A percentile compares a stretch with the other conserved stretches of the same genome.
phyloP scores from a whole-genome alignment of 2,888 invertebrate genomes.

The Calliopum simillimum region DNA sequence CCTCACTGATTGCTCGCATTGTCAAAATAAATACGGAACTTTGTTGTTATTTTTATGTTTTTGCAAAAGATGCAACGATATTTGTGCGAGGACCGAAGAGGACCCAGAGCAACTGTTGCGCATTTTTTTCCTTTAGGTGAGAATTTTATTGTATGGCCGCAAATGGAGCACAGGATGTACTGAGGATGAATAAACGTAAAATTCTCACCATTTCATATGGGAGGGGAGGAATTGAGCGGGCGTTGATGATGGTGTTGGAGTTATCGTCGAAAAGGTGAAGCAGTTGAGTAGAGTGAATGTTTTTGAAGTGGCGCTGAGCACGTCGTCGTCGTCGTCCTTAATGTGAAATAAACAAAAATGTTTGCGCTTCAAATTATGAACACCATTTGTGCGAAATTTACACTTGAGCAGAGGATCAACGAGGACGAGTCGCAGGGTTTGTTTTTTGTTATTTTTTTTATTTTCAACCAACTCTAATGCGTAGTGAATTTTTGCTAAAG shows the following conservation, averaged over 20 bases:
- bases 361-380: constrained; percentile 28
- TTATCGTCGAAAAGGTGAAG: background rate
- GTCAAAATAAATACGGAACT: constrained; percentile 13
- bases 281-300: background rate
- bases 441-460: background rate
- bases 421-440: background rate
- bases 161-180: constrained; percentile 1
- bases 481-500: too few species aligned
- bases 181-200: constrained; percentile 23
- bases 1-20: constrained; percentile 4
- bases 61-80: background rate
- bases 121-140: constrained; percentile 43
- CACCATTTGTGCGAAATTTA: constrained; percentile 20
- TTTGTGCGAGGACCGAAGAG: background rate
- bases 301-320: constrained; percentile 11
- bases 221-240: background rate
- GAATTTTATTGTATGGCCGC: constrained; percentile 21
- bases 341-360: constrained; percentile 26
- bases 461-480: background rate
- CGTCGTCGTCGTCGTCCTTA: constrained; percentile 9
- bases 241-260: background rate
- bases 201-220: constrained; percentile 28
- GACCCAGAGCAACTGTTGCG: constrained; percentile 51
- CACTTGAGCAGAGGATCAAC: constrained; percentile 29
- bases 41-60: too few species aligned